Evolutionary conservation across 1,140 invertebrate genomes (phyloP), one percentile per base, ranked within the genome.

Genomic region (Macrosteles quadrilineatus): DNA sequence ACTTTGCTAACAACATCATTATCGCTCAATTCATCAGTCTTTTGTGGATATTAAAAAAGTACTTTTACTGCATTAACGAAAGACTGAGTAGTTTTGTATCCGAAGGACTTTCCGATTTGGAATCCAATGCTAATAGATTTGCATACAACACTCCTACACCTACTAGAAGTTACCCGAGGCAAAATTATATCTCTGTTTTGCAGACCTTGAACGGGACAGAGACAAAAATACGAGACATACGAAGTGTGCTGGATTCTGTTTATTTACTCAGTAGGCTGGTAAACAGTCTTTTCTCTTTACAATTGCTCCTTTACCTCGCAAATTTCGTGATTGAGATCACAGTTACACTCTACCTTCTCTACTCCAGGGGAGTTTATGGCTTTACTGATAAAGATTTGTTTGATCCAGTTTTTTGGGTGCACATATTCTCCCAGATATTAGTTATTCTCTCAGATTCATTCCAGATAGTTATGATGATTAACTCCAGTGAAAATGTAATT

Each of bases 271-370:
- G 55, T n/a, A 14, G 23, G 23, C 21, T 59, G 12, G 21, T 59
- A 6, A 59, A 59, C n/a, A 30, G 25, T 59, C 12, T 59, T 27
- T 59, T 21, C 55, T 59, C 55, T 2, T 23, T 59, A n/a, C 55
- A 59, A 30, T 25, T 59, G 2, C n/a, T 59, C 25, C n/a, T 59
- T 3, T 27, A 59, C 27, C 6, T 59, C 21, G 55, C 55, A 27
- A 59, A 59, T 25, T 59, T 59, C n/a, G 23, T 59, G 25, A 29
- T 59, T 4, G 55, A 59, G n/a, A 27, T 59, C 21, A 59, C 55
- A 59, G 55, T 59, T 4, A 27, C 55, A 59, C 25, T 59, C 21
- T 59, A 59, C 25, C 25, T 59, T 25, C 55, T 59, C 21, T 59
- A 59, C 25, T 59, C 25, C 25, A 59, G 4, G 3, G 55, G 55